phyloP scores from a whole-genome alignment of 2,888 invertebrate species.

The Chrysopilus asiliformis region DNA sequence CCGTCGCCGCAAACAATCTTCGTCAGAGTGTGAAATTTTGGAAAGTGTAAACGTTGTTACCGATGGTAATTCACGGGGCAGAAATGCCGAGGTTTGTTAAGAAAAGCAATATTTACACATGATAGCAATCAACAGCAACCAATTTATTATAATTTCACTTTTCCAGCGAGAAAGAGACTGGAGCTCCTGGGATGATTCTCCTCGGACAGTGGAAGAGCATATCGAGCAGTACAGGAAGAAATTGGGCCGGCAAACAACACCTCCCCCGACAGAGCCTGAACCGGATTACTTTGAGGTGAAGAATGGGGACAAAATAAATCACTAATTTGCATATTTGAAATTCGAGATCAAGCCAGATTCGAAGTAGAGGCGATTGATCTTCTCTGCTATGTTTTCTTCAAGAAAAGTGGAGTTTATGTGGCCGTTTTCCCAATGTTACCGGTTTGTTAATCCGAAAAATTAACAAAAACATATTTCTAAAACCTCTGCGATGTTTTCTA shows the following conservation, averaged over 20 bases:
- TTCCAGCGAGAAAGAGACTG: conserved; percentile 35
- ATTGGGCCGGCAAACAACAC: conserved; percentile 34
- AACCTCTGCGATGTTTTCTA: too few species aligned
- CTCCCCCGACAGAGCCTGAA: conserved; percentile 35
- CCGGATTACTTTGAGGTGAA: conserved; percentile 44
- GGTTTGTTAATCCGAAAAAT: too few species aligned
- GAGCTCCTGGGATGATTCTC: conserved; percentile 49
- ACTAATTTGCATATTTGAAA: too few species aligned
- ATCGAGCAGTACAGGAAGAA: conserved; percentile 49
- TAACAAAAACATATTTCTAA: too few species aligned
- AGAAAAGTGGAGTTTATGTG: too few species aligned
- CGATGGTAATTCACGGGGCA: too few species aligned
- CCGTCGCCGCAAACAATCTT: conserved; percentile 38
- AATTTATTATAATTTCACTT: conserved; percentile 13
- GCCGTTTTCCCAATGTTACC: too few species aligned
- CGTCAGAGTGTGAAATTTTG: conserved; percentile 42
- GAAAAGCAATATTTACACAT: background rate
- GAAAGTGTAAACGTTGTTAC: conserved; percentile 43
- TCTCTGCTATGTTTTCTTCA: too few species aligned
- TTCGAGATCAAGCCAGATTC: too few species aligned
- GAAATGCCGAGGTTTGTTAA: conserved; percentile 4
- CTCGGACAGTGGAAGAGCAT: conserved; percentile 44
- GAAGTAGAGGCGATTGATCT: too few species aligned
- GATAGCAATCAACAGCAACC: background rate
- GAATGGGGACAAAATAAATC: too few species aligned